A percentile compares a stretch with the other conserved stretches of the same genome.
These are phyloP conservation scores for Apomyelois bistriatella DNA, from an alignment of 2,888 invertebrate genomes.

Conservation along the genomic window DNA sequence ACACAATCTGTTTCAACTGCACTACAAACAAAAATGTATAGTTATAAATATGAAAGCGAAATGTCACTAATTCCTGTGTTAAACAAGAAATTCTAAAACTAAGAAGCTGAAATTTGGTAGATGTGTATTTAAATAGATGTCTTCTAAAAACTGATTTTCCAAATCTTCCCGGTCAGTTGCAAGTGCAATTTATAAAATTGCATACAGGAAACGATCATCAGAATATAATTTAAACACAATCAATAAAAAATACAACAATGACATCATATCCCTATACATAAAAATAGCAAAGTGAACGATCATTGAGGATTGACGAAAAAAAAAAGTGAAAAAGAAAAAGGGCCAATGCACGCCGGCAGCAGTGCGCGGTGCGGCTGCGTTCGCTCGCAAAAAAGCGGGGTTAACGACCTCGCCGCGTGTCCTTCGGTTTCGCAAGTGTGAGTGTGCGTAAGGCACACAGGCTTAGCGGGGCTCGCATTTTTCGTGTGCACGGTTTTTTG, in stretches of 20 bases:
- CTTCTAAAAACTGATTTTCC: too few relatives aligned
- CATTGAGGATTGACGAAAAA: constrained; percentile 47
- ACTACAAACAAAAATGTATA: too few relatives aligned
- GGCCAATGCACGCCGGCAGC: constrained; percentile 67
- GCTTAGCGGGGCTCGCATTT: constrained; percentile 35
- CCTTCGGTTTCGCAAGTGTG: constrained; percentile 65
- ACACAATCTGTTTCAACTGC: too few relatives aligned
- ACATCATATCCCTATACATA: constrained; percentile 61
- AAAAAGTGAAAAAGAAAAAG: constrained; percentile 44
- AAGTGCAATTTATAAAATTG: too few relatives aligned
- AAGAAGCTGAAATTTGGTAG: too few relatives aligned
- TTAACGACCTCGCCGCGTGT: constrained; percentile 71
- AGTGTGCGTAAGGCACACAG: constrained; percentile 48
- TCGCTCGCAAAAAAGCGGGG: constrained; percentile 71
- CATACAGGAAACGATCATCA: too few relatives aligned
- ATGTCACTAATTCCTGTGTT: too few relatives aligned
- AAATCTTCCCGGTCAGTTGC: too few relatives aligned
- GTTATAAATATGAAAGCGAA: too few relatives aligned
- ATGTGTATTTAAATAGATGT: too few relatives aligned
- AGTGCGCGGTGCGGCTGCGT: constrained; percentile 66
- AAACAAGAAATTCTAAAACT: too few relatives aligned
- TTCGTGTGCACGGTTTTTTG: constrained; percentile 35
- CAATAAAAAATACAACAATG: constrained; percentile 31
- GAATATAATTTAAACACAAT: background rate
- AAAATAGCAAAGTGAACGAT: constrained; percentile 57